Percentiles rank a stretch among this genome's conserved stretches.
Evolutionary conservation across 2,113 vertebrate genomes (phyloP).

Genomic region (Probosciger aterrimus): DNA sequence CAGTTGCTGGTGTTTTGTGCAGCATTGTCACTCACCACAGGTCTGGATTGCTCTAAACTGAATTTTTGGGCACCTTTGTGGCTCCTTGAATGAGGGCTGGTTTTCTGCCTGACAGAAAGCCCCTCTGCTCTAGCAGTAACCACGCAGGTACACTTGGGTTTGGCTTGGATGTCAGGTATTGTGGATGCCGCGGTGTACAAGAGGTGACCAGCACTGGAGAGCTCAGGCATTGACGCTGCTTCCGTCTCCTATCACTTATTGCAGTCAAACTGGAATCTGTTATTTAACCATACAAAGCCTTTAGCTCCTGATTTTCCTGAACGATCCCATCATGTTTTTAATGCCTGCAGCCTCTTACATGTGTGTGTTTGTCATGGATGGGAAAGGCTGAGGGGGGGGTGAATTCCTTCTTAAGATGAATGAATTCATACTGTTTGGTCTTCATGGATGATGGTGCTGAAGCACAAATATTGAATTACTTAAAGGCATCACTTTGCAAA

Average conservation of each 20-base stretch:
- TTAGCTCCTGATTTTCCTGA: background rate
- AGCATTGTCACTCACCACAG: fast-evolving
- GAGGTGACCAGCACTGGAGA: background rate
- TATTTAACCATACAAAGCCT: background rate
- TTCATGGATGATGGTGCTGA: background rate
- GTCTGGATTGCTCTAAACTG: background rate
- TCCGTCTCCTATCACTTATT: background rate
- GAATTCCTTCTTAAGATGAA: background rate
- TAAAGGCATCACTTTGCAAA: background rate
- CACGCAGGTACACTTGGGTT: fast-evolving
- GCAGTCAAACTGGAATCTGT: background rate
- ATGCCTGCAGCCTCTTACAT: background rate
- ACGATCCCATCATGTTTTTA: background rate
- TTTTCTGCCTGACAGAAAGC: background rate
- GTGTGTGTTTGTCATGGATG: background rate
- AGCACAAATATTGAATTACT: background rate
- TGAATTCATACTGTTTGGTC: background rate
- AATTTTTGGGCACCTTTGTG: background rate
- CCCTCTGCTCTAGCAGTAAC: background rate
- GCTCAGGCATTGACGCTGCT: no score
- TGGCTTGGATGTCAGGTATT: background rate
- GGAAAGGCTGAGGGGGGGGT: background rate
- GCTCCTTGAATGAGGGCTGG: background rate
- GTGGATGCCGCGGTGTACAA: background rate
- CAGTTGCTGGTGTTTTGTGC: background rate